Percentiles rank a stretch among this genome's conserved stretches.
Evolutionary conservation across 2,113 vertebrate genomes (phyloP).

Genomic region (Balaeniceps rex): DNA sequence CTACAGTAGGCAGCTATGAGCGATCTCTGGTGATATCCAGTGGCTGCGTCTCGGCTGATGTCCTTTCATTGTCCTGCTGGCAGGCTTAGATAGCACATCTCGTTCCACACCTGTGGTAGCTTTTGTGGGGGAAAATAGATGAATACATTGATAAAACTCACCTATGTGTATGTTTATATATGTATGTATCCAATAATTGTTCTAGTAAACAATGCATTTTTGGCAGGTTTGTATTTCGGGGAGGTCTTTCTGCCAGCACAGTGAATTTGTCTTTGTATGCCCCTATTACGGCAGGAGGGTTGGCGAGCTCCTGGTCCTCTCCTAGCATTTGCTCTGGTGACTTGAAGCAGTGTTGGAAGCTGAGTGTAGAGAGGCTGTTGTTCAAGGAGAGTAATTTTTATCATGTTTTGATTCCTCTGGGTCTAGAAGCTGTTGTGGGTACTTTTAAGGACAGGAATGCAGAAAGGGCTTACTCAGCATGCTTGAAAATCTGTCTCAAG

Average conservation of each 20-base stretch:
- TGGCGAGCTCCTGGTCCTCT: neutral
- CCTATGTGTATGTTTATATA: neutral
- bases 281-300: neutral
- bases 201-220: accelerated
- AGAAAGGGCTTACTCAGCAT: accelerated
- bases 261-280: neutral
- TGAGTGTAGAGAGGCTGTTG: accelerated
- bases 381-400: neutral
- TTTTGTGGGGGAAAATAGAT: neutral
- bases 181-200: no score
- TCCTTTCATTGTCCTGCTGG: neutral
- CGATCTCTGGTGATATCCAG: neutral
- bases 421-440: neutral
- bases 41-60: neutral
- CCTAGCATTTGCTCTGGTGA: neutral
- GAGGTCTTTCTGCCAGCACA: neutral
- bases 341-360: neutral
- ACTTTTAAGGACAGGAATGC: neutral
- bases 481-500: accelerated
- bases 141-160: neutral
- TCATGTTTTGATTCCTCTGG: accelerated
- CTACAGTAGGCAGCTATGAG: neutral
- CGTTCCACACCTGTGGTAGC: neutral
- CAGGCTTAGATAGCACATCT: neutral
- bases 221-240: neutral